Conservation (phyloP, 2,113 vertebrate species). For the Triplophysa tibetana region DNA sequence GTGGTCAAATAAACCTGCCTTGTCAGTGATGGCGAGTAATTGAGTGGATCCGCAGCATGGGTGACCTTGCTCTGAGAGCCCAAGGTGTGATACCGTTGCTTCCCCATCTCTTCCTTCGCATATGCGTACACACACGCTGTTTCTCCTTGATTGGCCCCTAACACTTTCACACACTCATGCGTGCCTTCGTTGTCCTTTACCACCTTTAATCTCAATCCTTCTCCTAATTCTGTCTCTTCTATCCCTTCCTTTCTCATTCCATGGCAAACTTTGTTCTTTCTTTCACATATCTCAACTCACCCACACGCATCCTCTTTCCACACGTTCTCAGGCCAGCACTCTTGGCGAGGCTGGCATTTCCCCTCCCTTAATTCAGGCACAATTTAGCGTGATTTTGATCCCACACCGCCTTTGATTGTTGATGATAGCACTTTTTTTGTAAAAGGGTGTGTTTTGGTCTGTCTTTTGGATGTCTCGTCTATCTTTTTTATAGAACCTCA, state of each 20-base stretch:
- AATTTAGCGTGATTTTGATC: constrained; percentile 7
- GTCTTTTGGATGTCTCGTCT: background rate
- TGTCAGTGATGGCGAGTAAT: constrained; percentile 28
- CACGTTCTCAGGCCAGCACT: constrained; percentile 16
- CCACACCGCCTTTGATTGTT: constrained; percentile 10
- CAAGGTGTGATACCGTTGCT: background rate
- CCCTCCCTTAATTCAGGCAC: constrained; percentile 13
- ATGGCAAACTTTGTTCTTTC: constrained; percentile 10
- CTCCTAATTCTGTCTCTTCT: background rate
- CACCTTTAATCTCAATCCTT: constrained; percentile 15
- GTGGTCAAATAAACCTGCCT: constrained; percentile 17
- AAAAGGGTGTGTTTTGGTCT: background rate
- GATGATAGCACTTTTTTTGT: background rate
- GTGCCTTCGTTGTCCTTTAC: constrained; percentile 14
- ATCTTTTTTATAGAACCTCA: background rate
- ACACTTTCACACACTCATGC: constrained; percentile 15
- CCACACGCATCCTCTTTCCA: constrained; percentile 34
- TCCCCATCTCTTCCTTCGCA: background rate
- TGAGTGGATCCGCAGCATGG: constrained; percentile 9
- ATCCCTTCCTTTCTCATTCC: background rate
- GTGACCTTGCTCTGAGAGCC: constrained; percentile 39
- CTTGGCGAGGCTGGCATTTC: constrained; percentile 35
- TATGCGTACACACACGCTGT: background rate
- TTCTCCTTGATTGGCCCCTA: background rate
- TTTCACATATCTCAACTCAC: constrained; percentile 17